phyloP scores from a whole-genome alignment of 2,797 vertebrate genomes.

The Moxostoma hubbsi region DNA sequence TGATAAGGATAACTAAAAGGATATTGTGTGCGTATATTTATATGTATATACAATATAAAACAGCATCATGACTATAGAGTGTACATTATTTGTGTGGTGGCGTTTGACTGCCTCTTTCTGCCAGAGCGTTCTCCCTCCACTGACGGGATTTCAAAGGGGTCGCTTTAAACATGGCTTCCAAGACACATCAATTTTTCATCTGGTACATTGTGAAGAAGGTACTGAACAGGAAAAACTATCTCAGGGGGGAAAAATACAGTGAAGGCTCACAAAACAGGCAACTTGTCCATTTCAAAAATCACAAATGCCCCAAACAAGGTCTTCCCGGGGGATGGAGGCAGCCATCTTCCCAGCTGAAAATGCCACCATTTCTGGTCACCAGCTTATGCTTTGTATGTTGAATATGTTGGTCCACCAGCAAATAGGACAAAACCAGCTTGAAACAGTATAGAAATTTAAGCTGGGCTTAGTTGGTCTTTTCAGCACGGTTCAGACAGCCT shows the following conservation, averaged over 20 bases:
- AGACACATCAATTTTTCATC: slow-evolving; percentile 13
- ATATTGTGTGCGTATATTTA: slow-evolving; percentile 80
- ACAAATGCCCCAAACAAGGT: slow-evolving; percentile 45
- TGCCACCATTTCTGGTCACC: no score
- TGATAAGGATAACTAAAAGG: slow-evolving; percentile 74
- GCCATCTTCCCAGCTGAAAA: slow-evolving; percentile 55
- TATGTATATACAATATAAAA: slow-evolving; percentile 85
- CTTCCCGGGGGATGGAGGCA: slow-evolving; percentile 65
- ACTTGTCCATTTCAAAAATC: slow-evolving; percentile 68
- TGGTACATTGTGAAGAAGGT: slow-evolving; percentile 39
- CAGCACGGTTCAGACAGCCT: no score
- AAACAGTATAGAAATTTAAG: no score
- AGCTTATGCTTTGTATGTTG: no score
- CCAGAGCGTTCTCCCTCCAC: slow-evolving; percentile 56
- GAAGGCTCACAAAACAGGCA: slow-evolving; percentile 83
- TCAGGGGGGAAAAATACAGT: slow-evolving; percentile 64
- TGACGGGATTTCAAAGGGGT: slow-evolving; percentile 52
- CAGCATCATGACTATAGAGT: slow-evolving; percentile 78
- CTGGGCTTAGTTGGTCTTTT: no score
- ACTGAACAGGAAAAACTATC: slow-evolving; percentile 44
- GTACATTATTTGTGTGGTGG: slow-evolving; percentile 72
- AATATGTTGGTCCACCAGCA: no score
- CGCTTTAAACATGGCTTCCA: slow-evolving; percentile 61
- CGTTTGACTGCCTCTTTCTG: slow-evolving; percentile 67
- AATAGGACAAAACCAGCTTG: no score